These are phyloP conservation scores for Ctenodactylus gundi DNA, from an alignment of 2,113 vertebrate genomes.

Conservation along the genomic window DNA sequence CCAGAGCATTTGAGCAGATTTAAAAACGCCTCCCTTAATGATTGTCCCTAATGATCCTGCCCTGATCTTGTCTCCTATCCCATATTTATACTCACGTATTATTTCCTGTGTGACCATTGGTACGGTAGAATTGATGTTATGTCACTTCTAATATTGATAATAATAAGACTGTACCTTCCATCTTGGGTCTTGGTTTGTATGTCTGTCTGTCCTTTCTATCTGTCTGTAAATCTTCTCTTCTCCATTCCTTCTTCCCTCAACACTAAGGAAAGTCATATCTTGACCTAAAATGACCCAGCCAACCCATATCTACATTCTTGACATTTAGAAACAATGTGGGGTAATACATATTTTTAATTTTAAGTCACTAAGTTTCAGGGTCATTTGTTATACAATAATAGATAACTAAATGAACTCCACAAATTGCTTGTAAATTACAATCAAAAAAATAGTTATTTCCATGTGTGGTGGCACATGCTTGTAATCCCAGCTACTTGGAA, in stretches of 20 bases:
- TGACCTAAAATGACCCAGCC: neutral
- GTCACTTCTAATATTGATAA: neutral
- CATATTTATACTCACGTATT: neutral
- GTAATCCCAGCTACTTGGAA: neutral
- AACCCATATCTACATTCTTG: neutral
- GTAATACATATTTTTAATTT: neutral
- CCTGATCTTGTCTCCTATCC: neutral
- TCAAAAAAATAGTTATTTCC: slow-evolving; percentile 1
- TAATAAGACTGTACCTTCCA: no score
- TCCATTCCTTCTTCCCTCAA: neutral
- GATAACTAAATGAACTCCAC: neutral
- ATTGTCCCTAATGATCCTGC: neutral
- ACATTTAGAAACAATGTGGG: neutral
- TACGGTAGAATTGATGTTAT: neutral
- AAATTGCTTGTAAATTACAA: neutral
- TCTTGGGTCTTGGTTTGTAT: no score
- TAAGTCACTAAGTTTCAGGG: neutral
- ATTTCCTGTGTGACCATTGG: neutral
- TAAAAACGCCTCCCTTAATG: neutral
- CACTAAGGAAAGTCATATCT: neutral
- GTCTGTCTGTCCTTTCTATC: no score
- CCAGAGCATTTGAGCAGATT: neutral
- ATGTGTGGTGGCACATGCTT: neutral
- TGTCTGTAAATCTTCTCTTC: no score
- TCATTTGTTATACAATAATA: neutral